Evolutionary conservation across 2,113 vertebrate genomes (phyloP).

Genomic region (Panurus biarmicus): DNA sequence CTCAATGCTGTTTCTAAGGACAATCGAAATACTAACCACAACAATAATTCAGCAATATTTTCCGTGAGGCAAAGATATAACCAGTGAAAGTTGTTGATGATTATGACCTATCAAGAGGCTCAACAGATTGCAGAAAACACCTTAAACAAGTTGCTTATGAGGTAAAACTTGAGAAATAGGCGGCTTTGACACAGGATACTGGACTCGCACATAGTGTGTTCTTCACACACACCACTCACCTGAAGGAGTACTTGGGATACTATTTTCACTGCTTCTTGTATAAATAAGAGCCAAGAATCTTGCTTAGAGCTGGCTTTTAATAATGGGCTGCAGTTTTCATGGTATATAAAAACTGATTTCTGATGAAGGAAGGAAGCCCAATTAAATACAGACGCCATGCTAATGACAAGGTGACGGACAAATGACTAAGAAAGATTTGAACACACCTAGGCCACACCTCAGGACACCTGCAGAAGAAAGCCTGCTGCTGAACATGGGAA

Average conservation of each 20-base stretch:
- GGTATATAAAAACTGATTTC: conserved; percentile 40
- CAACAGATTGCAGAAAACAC: background rate
- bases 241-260: background rate
- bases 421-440: conserved; percentile 45
- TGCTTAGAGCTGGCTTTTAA: conserved; percentile 13
- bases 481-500: background rate
- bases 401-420: conserved; percentile 48
- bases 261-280: conserved; percentile 23
- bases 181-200: background rate
- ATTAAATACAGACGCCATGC: conserved; percentile 60
- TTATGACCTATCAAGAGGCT: background rate
- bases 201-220: background rate
- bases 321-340: conserved; percentile 22
- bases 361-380: conserved; percentile 53
- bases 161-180: background rate
- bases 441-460: conserved; percentile 57
- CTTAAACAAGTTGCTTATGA: background rate
- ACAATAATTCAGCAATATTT: background rate
- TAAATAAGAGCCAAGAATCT: background rate
- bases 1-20: background rate
- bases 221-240: background rate
- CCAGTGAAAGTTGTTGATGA: background rate
- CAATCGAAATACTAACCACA: background rate
- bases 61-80: background rate
- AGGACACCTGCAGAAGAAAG: conserved; percentile 7